phyloP scores from a whole-genome alignment of 2,113 vertebrate species.

The Meles meles region DNA sequence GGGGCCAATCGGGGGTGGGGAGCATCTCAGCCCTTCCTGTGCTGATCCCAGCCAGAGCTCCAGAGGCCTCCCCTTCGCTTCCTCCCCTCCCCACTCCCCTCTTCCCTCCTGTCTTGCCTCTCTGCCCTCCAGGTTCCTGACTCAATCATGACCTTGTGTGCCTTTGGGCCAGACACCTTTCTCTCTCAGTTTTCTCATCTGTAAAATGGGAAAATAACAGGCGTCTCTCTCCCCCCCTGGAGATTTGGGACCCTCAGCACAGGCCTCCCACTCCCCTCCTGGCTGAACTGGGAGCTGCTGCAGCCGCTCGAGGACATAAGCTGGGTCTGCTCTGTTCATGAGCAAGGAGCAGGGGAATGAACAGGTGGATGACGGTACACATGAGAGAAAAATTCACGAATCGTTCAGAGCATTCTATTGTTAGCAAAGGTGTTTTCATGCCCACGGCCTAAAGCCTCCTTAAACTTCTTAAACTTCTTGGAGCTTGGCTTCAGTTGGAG shows the following conservation, averaged over 20 bases:
- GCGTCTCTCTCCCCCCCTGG: too few relatives aligned
- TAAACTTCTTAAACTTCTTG: background rate
- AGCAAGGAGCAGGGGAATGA: background rate
- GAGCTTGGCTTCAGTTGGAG: background rate
- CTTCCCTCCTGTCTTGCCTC: background rate
- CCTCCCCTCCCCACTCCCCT: background rate
- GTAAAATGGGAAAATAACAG: background rate
- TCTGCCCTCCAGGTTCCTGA: background rate
- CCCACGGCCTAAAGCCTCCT: too few relatives aligned
- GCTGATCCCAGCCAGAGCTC: too few relatives aligned
- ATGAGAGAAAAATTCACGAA: background rate
- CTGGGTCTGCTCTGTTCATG: background rate
- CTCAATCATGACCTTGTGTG: background rate
- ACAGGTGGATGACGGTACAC: too few relatives aligned
- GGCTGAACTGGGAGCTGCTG: background rate
- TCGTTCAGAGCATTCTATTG: background rate
- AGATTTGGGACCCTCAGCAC: background rate
- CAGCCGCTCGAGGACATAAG: rapidly evolving
- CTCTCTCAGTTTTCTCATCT: background rate
- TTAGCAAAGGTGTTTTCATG: background rate
- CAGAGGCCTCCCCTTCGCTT: background rate
- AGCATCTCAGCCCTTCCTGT: background rate
- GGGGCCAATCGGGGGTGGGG: rapidly evolving
- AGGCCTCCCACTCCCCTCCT: background rate
- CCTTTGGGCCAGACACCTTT: background rate